Conservation (phyloP, 2,113 vertebrate species). For the Calidris pygmaea region DNA sequence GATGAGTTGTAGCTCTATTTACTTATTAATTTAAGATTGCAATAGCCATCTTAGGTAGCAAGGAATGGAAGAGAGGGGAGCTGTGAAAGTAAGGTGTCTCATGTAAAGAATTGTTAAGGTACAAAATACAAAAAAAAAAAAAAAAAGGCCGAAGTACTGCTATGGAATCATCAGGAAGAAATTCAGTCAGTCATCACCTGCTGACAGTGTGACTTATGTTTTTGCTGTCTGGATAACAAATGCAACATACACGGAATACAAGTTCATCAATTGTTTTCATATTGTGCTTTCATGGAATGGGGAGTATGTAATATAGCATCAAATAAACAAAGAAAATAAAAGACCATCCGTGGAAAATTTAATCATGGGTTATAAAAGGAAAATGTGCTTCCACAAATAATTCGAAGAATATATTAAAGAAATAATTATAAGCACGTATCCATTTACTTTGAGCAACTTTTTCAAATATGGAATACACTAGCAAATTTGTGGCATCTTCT, state of each 20-base stretch:
- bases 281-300: slow-evolving; percentile 6
- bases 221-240: slow-evolving; percentile 11
- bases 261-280: not conserved
- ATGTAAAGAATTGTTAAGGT: not conserved
- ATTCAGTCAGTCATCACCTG: not conserved
- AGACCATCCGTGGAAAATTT: not conserved
- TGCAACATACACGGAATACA: not conserved
- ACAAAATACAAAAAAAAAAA: not conserved
- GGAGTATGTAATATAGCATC: not conserved
- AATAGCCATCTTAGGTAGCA: not conserved
- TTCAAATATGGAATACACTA: not conserved
- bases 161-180: slow-evolving; percentile 10
- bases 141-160: not conserved
- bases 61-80: not conserved
- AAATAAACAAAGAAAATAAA: not conserved
- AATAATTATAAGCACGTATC: not conserved
- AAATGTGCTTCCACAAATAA: not conserved
- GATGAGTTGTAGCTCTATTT: slow-evolving; percentile 15
- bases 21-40: slow-evolving; percentile 44
- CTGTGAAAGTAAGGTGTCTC: not conserved
- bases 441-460: not conserved
- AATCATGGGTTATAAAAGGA: not conserved
- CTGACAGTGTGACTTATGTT: slow-evolving; percentile 14
- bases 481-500: not conserved
- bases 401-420: not conserved